Evolutionary conservation across 2,113 vertebrate genomes (phyloP).

Genomic region (Piaya cayana): DNA sequence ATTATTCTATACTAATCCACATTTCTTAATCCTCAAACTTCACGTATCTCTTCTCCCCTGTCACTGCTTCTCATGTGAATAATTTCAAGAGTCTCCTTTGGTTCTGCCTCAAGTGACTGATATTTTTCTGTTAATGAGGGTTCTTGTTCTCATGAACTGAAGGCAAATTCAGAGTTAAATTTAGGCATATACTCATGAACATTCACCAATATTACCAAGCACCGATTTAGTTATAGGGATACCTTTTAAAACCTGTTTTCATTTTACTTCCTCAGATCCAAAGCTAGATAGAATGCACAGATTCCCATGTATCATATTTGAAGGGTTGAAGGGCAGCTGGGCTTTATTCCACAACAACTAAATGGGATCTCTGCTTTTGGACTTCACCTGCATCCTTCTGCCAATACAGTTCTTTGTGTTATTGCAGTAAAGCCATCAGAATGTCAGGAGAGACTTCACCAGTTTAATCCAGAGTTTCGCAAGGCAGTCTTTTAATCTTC

Average conservation of each 20-base stretch:
- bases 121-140: not conserved
- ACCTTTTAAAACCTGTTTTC: not conserved
- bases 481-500: not conserved
- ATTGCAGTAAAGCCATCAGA: not conserved
- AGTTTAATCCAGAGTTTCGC: not conserved
- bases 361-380: conserved; percentile 37
- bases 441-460: conserved; percentile 21
- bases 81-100: not conserved
- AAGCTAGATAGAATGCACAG: not conserved
- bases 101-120: not conserved
- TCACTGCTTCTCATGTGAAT: not conserved
- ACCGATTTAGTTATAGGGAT: not conserved
- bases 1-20: not conserved
- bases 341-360: conserved; percentile 36
- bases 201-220: not conserved
- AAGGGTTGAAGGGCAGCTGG: conserved; percentile 18
- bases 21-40: not conserved
- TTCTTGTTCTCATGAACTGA: not conserved
- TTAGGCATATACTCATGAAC: not conserved
- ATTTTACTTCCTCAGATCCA: not conserved
- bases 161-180: not conserved
- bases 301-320: conserved; percentile 30
- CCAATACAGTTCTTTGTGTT: conserved; percentile 4
- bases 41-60: not conserved
- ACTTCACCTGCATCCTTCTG: conserved; percentile 12